These are phyloP conservation scores for Schizotus pectinicornis DNA, from an alignment of 2,888 invertebrate species.

Conservation along the genomic window DNA sequence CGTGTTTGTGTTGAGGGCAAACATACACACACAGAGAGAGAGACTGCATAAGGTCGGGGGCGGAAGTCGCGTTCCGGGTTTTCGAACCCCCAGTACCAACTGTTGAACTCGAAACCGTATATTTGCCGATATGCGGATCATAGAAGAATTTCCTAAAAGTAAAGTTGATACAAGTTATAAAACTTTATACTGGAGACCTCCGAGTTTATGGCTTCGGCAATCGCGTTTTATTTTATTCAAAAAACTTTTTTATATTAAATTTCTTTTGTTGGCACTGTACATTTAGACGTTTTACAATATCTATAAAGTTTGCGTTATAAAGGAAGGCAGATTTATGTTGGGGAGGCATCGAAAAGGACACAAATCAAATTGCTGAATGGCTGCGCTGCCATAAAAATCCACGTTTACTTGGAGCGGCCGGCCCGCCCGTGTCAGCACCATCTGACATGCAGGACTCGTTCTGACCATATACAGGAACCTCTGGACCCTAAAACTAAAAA, in stretches of 20 bases:
- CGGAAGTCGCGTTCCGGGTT: neutral
- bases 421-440: too few species aligned
- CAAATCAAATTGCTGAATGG: constrained; percentile 19
- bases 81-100: constrained; percentile 14
- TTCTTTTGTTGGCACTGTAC: constrained; percentile 29
- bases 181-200: constrained; percentile 21
- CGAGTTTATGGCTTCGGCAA: constrained; percentile 30
- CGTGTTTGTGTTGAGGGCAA: constrained; percentile 12
- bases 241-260: constrained; percentile 34
- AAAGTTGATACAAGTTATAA: constrained; percentile 34
- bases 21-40: constrained; percentile 11
- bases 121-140: constrained; percentile 29
- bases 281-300: constrained; percentile 26
- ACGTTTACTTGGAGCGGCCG: too few species aligned
- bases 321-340: constrained; percentile 12
- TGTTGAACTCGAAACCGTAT: constrained; percentile 28
- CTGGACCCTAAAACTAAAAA: too few species aligned
- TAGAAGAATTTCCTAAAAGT: constrained; percentile 25
- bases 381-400: too few species aligned
- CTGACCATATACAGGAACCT: too few species aligned
- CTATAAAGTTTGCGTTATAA: constrained; percentile 23
- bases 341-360: constrained; percentile 20
- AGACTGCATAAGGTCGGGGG: neutral
- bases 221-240: constrained; percentile 33
- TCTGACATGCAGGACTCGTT: too few species aligned